A percentile compares a stretch with the other conserved stretches of the same genome.
phyloP scores from a whole-genome alignment of 2,888 invertebrate species.

The Bimastos eiseni region DNA sequence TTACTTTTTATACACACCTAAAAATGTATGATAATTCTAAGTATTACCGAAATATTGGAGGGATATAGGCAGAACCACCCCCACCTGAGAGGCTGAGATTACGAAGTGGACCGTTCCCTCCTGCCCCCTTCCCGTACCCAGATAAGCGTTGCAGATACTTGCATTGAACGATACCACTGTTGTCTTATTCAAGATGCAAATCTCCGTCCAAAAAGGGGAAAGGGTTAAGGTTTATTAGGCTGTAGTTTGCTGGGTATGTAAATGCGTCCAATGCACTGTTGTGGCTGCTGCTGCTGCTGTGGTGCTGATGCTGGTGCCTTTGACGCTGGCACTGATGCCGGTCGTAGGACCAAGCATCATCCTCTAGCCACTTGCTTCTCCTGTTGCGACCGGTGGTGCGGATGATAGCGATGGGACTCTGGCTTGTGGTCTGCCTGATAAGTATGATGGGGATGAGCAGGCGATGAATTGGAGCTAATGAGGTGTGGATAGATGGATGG shows the following conservation, averaged over 20 bases:
- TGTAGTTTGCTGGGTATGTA: background rate
- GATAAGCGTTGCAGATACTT: background rate
- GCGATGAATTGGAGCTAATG: background rate
- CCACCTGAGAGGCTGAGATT: no score
- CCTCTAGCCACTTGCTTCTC: background rate
- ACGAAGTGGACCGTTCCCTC: no score
- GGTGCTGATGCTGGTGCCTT: no score
- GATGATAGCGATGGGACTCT: constrained; percentile 13
- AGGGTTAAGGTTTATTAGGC: constrained; percentile 1
- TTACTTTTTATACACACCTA: no score
- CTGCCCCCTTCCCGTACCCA: no score
- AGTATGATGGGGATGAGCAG: constrained; percentile 13
- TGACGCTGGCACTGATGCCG: background rate
- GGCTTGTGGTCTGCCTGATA: background rate
- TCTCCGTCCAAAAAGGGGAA: background rate
- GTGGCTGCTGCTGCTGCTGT: background rate
- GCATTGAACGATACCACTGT: no score
- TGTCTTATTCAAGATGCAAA: background rate
- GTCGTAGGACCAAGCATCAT: background rate
- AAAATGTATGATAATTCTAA: no score
- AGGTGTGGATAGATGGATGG: background rate
- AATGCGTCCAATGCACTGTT: background rate
- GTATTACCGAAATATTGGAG: no score
- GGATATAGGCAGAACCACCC: no score
- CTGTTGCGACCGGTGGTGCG: background rate